Conservation (phyloP, 2,797 vertebrate species). For the Chromobotia macracanthus region DNA sequence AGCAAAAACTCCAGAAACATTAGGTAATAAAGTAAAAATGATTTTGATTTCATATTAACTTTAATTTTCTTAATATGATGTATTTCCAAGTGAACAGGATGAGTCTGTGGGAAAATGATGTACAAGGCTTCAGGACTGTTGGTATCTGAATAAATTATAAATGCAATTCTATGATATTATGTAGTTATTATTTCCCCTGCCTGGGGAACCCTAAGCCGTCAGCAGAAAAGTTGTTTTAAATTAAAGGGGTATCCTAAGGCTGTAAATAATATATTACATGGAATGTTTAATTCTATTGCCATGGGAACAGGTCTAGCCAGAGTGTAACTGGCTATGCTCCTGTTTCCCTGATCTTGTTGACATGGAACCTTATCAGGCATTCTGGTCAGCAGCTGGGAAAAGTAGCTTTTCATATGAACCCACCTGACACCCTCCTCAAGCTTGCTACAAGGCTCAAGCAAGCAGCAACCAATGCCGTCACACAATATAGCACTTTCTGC, state of each 20-base stretch:
- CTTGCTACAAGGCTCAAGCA: constrained; percentile 75
- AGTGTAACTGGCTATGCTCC: constrained; percentile 87
- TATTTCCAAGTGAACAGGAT: too few relatives aligned
- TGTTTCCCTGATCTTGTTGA: constrained; percentile 83
- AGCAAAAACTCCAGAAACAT: too few relatives aligned
- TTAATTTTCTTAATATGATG: neutral
- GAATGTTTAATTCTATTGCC: constrained; percentile 82
- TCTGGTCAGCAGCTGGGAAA: constrained; percentile 85
- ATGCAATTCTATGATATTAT: neutral
- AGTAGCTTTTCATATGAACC: constrained; percentile 82
- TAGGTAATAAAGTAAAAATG: too few relatives aligned
- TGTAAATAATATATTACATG: constrained; percentile 86
- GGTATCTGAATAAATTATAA: neutral
- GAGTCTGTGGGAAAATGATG: neutral
- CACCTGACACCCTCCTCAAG: constrained; percentile 79
- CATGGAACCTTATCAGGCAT: constrained; percentile 85
- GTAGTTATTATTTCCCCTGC: neutral
- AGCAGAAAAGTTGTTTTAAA: constrained; percentile 63
- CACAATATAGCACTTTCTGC: constrained; percentile 71
- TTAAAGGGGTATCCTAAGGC: constrained; percentile 77
- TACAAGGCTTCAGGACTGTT: neutral
- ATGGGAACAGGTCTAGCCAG: constrained; percentile 84
- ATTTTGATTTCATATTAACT: neutral
- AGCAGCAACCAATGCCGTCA: constrained; percentile 62
- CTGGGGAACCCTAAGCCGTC: neutral